These are phyloP conservation scores for Pantelozetes paolii DNA, from an alignment of 2,888 invertebrate genomes.

Conservation along the genomic window DNA sequence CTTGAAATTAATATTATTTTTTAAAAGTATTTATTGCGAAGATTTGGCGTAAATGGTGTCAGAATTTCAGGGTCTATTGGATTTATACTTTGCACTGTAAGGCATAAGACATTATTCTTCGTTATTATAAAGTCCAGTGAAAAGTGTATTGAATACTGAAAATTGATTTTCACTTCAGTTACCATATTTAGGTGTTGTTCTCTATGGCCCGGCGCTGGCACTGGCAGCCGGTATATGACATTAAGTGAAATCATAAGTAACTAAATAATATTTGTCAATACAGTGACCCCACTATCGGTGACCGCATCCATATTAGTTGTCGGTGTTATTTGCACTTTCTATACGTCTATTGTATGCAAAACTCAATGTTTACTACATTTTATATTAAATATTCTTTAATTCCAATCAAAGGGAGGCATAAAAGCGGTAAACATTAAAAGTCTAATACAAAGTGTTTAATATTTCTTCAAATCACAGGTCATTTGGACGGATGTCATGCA, in stretches of 20 bases:
- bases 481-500: conserved; percentile 37
- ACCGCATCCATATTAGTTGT: conserved; percentile 18
- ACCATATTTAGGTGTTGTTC: conserved; percentile 33
- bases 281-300: conserved; percentile 36
- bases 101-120: background rate
- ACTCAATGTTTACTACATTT: background rate
- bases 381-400: background rate
- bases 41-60: conserved; percentile 30
- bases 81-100: conserved; percentile 25
- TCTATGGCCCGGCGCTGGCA: conserved; percentile 29
- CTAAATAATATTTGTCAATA: background rate
- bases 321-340: conserved; percentile 29
- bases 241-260: background rate
- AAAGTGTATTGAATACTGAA: background rate
- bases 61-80: conserved; percentile 23
- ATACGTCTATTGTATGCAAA: conserved; percentile 33
- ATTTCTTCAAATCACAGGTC: background rate
- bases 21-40: conserved; percentile 16
- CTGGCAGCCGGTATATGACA: conserved; percentile 6
- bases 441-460: background rate
- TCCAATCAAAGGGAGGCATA: conserved; percentile 21
- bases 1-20: background rate
- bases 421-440: conserved; percentile 17
- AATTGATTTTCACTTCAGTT: background rate
- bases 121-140: too few relatives aligned